Percentiles rank a stretch among this genome's conserved stretches.
Evolutionary conservation across 2,797 vertebrate species (phyloP).

Genomic region (Lepus townsendii): DNA sequence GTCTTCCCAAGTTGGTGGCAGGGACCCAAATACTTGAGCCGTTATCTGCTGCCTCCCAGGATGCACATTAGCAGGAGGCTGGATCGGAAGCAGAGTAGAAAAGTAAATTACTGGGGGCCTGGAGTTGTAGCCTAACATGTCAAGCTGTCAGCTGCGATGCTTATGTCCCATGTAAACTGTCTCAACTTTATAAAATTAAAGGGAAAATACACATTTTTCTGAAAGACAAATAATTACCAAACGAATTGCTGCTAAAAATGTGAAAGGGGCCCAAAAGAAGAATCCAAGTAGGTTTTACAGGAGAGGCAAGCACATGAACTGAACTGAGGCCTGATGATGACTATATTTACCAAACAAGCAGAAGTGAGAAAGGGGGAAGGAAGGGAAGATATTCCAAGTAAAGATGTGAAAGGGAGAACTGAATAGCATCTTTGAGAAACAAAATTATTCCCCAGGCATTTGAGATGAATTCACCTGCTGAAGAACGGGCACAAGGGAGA

Average conservation of each 20-base stretch:
- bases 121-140: no score
- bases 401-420: background rate
- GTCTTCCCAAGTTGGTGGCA: no score
- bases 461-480: background rate
- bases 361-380: background rate
- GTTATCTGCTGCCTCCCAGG: no score
- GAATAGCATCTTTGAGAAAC: background rate
- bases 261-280: background rate
- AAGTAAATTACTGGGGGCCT: no score
- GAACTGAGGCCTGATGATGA: background rate
- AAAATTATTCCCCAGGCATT: background rate
- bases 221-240: slow-evolving; percentile 17
- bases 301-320: background rate
- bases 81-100: no score
- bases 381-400: background rate
- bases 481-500: background rate
- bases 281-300: background rate
- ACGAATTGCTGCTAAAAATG: background rate
- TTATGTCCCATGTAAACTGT: background rate
- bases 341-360: background rate
- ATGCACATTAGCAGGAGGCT: no score
- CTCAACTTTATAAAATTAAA: slow-evolving; percentile 11
- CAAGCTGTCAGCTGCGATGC: no score
- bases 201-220: background rate
- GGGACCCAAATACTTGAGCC: no score